Evolutionary conservation across 1,140 invertebrate species (phyloP).

Genomic region (Caenorhabditis tropicalis): DNA sequence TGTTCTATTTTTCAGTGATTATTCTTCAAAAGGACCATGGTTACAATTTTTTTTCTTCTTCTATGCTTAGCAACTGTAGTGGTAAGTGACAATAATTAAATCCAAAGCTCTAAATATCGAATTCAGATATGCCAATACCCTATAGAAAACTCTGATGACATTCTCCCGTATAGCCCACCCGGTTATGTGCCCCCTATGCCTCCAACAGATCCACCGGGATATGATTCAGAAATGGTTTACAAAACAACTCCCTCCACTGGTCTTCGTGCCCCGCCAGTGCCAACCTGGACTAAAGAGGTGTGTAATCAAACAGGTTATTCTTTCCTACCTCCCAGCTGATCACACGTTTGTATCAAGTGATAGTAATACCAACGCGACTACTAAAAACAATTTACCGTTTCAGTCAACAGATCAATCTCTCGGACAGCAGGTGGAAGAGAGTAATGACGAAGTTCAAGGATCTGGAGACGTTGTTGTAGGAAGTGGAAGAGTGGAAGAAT

Average conservation of each 20-base stretch:
- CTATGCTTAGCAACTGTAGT: not conserved
- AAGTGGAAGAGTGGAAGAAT: no score
- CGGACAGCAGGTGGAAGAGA: not conserved
- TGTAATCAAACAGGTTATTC: not conserved
- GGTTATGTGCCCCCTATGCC: not conserved
- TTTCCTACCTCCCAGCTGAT: not conserved
- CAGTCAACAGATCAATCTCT: not conserved
- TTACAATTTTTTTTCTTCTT: not conserved
- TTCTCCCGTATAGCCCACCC: not conserved
- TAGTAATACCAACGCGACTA: not conserved
- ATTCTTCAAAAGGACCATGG: not conserved
- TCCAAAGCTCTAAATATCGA: not conserved
- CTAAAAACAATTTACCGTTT: not conserved
- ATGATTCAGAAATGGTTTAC: not conserved
- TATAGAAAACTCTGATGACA: not conserved
- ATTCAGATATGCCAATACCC: not conserved
- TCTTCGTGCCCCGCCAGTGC: constrained; percentile 18
- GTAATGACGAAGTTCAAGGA: no score
- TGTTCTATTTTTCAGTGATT: not conserved
- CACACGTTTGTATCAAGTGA: constrained; percentile 7
- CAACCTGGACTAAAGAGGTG: not conserved
- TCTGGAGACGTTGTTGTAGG: no score
- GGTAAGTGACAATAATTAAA: not conserved
- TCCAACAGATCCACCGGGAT: not conserved
- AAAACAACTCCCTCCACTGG: not conserved